A percentile compares a stretch with the other conserved stretches of the same genome.
Conservation (phyloP, 1,140 invertebrate species). For the Pseudomyrmex concolor region DNA sequence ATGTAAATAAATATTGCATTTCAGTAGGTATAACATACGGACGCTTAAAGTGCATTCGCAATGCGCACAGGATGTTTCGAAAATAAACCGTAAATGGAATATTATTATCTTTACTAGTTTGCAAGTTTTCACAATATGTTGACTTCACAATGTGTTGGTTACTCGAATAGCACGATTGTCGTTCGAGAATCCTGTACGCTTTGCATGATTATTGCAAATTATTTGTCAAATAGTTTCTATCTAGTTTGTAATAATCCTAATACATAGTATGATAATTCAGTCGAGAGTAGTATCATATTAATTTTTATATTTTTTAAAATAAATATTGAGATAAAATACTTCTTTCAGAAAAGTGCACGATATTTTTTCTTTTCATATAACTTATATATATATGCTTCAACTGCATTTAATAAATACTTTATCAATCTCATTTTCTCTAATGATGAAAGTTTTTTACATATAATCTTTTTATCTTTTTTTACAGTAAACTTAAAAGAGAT, state of each 20-base stretch:
- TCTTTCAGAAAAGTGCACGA: neutral
- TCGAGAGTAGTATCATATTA: neutral
- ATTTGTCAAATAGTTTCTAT: neutral
- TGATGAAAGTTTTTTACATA: neutral
- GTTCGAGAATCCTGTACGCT: conserved; percentile 3
- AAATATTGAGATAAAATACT: neutral
- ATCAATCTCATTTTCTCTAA: neutral
- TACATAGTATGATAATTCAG: neutral
- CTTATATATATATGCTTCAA: neutral
- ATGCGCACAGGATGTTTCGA: conserved; percentile 7
- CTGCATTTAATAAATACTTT: neutral
- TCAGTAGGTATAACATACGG: conserved; percentile 67
- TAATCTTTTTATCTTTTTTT: conserved; percentile 66
- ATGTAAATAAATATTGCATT: conserved; percentile 80
- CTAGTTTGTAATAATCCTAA: neutral
- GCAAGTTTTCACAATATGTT: neutral
- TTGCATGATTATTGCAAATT: conserved; percentile 44
- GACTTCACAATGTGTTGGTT: neutral
- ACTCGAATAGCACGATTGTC: no score
- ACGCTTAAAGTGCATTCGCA: conserved; percentile 45
- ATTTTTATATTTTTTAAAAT: neutral
- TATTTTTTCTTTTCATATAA: neutral
- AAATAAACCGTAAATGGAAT: neutral
- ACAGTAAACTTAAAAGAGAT: conserved; percentile 94
- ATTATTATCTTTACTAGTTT: neutral